These are phyloP conservation scores for Phylloscopus trochiloides DNA, from an alignment of 2,113 vertebrate genomes.

Conservation along the genomic window DNA sequence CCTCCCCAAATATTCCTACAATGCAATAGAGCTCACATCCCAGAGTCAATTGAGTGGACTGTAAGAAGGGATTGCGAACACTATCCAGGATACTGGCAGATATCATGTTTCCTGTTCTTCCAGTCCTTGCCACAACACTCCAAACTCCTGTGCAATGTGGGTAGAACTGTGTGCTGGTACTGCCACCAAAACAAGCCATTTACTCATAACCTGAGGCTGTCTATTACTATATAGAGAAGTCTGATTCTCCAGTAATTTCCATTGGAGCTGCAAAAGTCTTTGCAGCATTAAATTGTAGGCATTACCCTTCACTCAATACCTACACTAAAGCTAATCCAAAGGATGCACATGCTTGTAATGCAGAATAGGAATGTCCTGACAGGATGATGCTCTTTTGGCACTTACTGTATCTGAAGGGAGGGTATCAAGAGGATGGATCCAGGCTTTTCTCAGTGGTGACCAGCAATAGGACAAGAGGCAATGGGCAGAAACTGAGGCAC, in stretches of 20 bases:
- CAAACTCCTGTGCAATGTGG: background rate
- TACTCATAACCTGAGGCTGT: background rate
- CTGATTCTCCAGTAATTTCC: background rate
- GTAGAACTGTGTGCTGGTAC: background rate
- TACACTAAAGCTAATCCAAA: background rate
- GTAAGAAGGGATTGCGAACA: background rate
- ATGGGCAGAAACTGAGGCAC: background rate
- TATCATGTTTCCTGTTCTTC: background rate
- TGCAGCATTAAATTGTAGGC: background rate
- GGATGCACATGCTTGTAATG: background rate
- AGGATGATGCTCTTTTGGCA: background rate
- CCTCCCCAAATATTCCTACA: background rate
- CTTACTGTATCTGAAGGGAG: background rate
- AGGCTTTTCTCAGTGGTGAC: background rate
- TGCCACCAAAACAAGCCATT: background rate
- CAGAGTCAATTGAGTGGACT: rapidly evolving
- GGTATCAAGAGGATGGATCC: background rate
- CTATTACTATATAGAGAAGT: background rate
- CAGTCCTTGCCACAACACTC: background rate
- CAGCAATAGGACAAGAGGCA: background rate
- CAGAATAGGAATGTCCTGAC: background rate
- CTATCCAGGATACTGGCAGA: background rate
- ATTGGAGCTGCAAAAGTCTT: background rate
- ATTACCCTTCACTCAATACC: background rate
- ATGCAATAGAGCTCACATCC: background rate